These are phyloP conservation scores for Hystrix brachyura DNA, from an alignment of 2,113 vertebrate species.

Conservation along the genomic window DNA sequence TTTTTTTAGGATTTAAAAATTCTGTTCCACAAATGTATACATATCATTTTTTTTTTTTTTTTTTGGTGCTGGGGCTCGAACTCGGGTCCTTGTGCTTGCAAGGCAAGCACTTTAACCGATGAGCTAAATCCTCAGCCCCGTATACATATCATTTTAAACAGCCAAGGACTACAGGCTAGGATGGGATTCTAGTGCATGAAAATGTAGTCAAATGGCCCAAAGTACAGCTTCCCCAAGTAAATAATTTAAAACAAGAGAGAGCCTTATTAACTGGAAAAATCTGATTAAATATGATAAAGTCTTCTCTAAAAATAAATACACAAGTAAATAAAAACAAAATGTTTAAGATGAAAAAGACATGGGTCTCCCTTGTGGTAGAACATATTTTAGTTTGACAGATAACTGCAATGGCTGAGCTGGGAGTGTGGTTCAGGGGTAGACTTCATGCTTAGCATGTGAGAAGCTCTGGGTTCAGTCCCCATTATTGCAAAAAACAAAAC, in stretches of 20 bases:
- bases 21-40: not conserved
- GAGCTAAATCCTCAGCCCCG: not conserved
- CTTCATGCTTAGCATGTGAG: not conserved
- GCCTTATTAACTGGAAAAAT: not conserved
- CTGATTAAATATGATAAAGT: not conserved
- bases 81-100: not conserved
- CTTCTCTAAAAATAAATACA: not conserved
- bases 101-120: not conserved
- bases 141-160: not conserved
- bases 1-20: not conserved
- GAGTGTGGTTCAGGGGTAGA: not conserved
- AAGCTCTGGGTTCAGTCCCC: not conserved
- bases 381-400: not conserved
- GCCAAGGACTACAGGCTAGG: not conserved
- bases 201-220: not conserved
- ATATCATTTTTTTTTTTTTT: not conserved
- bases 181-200: not conserved
- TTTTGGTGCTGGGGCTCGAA: not conserved
- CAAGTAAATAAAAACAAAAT: not conserved
- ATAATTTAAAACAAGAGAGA: not conserved
- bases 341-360: not conserved
- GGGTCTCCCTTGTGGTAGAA: too few species aligned
- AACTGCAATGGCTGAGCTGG: not conserved
- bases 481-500: not conserved
- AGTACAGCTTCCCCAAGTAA: not conserved